phyloP scores from a whole-genome alignment of 37 sponge, comb jelly and placozoan species.

The Oopsacas minuta region DNA sequence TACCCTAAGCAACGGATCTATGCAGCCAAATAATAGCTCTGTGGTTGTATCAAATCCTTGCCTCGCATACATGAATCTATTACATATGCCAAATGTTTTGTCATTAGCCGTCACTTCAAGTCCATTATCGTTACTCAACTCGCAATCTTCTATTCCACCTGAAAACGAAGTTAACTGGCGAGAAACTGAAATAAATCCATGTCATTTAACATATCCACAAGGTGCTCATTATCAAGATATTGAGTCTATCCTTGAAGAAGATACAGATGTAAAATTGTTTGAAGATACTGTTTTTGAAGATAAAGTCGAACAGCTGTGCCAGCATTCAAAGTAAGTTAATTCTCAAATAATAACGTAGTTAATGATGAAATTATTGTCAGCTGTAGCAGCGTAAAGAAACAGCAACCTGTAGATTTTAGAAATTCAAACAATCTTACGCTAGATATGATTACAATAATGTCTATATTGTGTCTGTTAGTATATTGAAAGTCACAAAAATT shows the following conservation, averaged over 20 bases:
- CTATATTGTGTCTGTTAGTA: too few relatives aligned
- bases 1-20: not conserved
- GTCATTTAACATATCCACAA: not conserved
- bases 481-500: too few relatives aligned
- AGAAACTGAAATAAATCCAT: not conserved
- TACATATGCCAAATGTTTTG: conserved; percentile 1
- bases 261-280: conserved; percentile 8
- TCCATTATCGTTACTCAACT: not conserved
- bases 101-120: not conserved
- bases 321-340: not conserved
- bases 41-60: not conserved
- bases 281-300: not conserved
- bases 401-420: too few relatives aligned
- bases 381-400: too few relatives aligned
- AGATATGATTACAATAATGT: too few relatives aligned
- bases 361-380: too few relatives aligned
- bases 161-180: not conserved
- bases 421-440: too few relatives aligned
- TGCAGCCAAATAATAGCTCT: not conserved
- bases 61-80: not conserved
- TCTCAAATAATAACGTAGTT: too few relatives aligned
- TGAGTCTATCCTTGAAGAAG: not conserved
- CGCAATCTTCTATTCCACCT: not conserved
- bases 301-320: not conserved
- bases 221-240: not conserved